Evolutionary conservation across 2,888 invertebrate species (phyloP).

Genomic region (Acronicta psi): DNA sequence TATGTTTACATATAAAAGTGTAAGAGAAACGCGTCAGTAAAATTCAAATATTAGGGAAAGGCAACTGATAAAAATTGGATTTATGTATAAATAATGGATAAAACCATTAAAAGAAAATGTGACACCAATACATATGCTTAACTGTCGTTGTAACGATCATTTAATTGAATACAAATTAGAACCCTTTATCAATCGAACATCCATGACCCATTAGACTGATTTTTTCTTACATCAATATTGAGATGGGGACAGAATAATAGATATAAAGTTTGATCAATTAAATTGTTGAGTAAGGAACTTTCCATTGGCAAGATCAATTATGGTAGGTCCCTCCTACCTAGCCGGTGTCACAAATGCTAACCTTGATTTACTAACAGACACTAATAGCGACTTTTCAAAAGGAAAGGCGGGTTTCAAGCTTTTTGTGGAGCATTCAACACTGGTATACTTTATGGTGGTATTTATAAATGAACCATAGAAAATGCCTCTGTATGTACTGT

Average conservation of each 20-base stretch:
- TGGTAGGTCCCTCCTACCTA: no score
- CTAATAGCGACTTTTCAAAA: no score
- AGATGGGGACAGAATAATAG: conserved; percentile 14
- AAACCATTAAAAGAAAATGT: conserved; percentile 10
- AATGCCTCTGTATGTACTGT: no score
- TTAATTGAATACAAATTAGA: conserved; percentile 49
- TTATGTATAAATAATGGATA: conserved; percentile 1
- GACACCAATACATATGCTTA: conserved; percentile 1
- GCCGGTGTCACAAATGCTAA: no score
- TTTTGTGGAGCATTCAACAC: no score
- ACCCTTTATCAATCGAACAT: conserved; percentile 33
- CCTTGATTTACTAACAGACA: no score
- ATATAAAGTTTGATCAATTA: not conserved
- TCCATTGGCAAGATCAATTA: no score
- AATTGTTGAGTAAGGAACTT: conserved; percentile 2
- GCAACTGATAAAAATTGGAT: not conserved
- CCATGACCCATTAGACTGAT: conserved; percentile 49
- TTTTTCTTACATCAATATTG: conserved; percentile 38
- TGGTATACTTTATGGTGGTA: no score
- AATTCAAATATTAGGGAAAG: not conserved
- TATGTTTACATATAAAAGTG: no score
- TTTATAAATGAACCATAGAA: no score
- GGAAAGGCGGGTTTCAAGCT: no score
- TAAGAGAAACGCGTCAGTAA: no score
- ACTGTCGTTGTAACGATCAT: conserved; percentile 31